These are phyloP conservation scores for Muscicapa comitata DNA, from an alignment of 2,797 vertebrate species.

Conservation along the genomic window DNA sequence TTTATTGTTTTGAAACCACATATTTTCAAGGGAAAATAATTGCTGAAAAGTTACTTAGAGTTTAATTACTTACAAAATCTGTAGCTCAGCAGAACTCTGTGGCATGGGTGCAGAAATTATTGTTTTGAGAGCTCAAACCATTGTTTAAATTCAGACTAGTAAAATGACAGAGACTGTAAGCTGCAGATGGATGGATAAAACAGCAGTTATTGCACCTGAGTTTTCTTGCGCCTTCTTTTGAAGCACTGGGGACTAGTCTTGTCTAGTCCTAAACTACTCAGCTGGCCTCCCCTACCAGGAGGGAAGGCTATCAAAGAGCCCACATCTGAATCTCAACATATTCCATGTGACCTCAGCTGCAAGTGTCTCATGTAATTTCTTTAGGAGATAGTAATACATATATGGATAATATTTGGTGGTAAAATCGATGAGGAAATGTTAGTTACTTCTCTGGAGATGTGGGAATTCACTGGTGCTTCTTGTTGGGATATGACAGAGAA, in stretches of 20 bases:
- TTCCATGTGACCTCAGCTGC: neutral
- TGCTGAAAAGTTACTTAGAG: neutral
- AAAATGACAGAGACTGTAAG: neutral
- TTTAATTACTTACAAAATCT: neutral
- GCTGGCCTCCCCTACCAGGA: neutral
- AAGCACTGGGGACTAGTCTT: neutral
- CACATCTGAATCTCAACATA: accelerated
- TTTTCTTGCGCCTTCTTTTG: neutral
- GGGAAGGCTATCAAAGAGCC: neutral
- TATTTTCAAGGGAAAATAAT: neutral
- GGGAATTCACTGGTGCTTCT: neutral
- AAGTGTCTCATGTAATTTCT: neutral
- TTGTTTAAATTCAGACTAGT: neutral
- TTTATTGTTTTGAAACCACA: neutral
- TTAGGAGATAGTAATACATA: neutral
- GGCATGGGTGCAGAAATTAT: neutral
- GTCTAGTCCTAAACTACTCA: neutral
- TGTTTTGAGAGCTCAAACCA: neutral
- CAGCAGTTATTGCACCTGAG: neutral
- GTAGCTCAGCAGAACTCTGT: neutral
- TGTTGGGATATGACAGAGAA: neutral
- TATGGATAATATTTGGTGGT: neutral
- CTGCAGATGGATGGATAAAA: neutral
- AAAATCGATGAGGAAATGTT: neutral
- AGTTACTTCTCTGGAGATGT: neutral